These are phyloP conservation scores for Dicrurus megarhynchus DNA, from an alignment of 2,113 vertebrate species.

Conservation along the genomic window DNA sequence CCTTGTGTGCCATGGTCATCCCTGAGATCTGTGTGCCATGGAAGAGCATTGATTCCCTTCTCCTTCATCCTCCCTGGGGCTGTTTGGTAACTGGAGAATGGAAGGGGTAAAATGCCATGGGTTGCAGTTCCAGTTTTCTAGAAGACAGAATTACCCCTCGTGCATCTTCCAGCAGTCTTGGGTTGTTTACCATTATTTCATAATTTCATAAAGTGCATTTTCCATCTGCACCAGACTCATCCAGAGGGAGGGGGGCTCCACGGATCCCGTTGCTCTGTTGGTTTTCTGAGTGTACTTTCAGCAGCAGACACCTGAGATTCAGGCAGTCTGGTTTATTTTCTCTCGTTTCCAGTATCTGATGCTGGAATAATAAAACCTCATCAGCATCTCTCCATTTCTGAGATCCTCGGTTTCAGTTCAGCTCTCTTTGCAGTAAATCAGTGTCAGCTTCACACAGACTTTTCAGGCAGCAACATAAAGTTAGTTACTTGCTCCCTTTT, in stretches of 20 bases:
- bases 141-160: neutral
- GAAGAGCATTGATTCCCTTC: neutral
- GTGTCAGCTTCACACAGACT: neutral
- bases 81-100: neutral
- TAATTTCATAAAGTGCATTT: neutral
- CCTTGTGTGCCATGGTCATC: neutral
- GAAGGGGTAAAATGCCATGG: neutral
- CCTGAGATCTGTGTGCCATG: neutral
- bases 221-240: neutral
- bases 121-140: neutral
- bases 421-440: neutral
- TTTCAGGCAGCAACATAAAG: neutral
- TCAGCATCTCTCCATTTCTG: neutral
- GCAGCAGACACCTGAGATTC: neutral
- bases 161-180: neutral
- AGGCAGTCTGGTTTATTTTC: neutral
- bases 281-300: neutral
- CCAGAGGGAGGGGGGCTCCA: neutral
- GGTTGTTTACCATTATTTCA: neutral
- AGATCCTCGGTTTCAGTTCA: neutral
- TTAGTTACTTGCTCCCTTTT: constrained; percentile 4
- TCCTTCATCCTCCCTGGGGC: neutral
- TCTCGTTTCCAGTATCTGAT: accelerated
- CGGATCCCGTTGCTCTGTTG: neutral
- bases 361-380: neutral